phyloP scores from a whole-genome alignment of 1,140 invertebrate genomes.

The Wiebesia pumilae region DNA sequence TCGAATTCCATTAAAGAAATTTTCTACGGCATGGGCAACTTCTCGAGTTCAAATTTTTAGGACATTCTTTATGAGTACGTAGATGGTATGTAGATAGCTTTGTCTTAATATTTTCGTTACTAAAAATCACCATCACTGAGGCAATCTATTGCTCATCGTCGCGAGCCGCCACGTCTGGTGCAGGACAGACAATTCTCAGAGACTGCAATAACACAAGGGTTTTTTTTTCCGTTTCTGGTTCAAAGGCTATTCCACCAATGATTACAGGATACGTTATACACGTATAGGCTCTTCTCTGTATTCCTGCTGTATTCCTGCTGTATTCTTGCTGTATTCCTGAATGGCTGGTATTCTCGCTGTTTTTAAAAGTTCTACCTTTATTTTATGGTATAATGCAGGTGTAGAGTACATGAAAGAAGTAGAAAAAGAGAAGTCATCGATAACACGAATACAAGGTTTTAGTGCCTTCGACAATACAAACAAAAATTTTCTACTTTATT shows the following conservation, averaged over 20 bases:
- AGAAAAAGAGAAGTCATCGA: conserved; percentile 10
- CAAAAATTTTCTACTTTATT: conserved; percentile 59
- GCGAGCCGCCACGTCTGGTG: background rate
- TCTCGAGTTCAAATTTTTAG: too few relatives aligned
- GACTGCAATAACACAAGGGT: background rate
- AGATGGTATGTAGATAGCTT: background rate
- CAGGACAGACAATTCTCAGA: background rate
- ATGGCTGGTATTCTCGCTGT: background rate
- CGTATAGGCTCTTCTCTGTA: background rate
- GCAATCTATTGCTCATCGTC: conserved; percentile 6
- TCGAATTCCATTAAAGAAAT: too few relatives aligned
- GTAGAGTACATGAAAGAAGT: background rate
- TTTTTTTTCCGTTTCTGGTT: background rate
- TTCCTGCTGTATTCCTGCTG: background rate
- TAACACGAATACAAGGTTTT: conserved; percentile 56
- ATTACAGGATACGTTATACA: background rate
- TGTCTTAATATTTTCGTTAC: background rate
- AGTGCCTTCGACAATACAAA: conserved; percentile 56
- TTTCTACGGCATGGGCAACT: too few relatives aligned
- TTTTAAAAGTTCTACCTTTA: background rate
- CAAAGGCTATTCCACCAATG: conserved; percentile 37
- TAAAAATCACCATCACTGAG: background rate
- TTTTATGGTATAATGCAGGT: conserved; percentile 58
- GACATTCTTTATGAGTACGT: too few relatives aligned
- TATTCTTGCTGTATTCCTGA: background rate